Percentiles rank a stretch among this genome's conserved stretches.
Evolutionary conservation across 2,113 vertebrate genomes (phyloP).

Genomic region (Entelurus aequoreus): DNA sequence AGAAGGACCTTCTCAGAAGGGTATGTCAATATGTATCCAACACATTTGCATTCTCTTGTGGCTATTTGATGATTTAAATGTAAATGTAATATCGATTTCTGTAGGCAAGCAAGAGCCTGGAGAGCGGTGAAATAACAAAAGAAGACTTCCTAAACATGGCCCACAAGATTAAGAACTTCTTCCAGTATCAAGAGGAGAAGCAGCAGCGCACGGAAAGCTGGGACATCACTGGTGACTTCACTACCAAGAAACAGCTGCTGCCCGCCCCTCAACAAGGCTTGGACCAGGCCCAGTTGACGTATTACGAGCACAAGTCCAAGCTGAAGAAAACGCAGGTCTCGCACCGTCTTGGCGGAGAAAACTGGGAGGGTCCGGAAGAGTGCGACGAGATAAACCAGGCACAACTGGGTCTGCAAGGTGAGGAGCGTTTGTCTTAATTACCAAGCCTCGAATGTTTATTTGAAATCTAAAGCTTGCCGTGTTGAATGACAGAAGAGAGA

Average conservation of each 20-base stretch:
- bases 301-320: slow-evolving; percentile 93
- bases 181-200: slow-evolving; percentile 96
- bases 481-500: slow-evolving; percentile 34
- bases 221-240: slow-evolving; percentile 72
- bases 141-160: slow-evolving; percentile 92
- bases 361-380: slow-evolving; percentile 37
- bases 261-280: slow-evolving; percentile 24
- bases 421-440: background rate
- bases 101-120: slow-evolving; percentile 84
- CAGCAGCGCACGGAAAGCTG: slow-evolving; percentile 81
- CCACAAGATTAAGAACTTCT: slow-evolving; percentile 91
- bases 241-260: slow-evolving; percentile 78
- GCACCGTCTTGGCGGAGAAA: slow-evolving; percentile 14
- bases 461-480: background rate
- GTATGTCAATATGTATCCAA: slow-evolving; percentile 51
- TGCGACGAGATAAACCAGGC: background rate
- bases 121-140: slow-evolving; percentile 89
- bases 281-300: slow-evolving; percentile 83
- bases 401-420: slow-evolving; percentile 34
- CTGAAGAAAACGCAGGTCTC: slow-evolving; percentile 87
- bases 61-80: background rate
- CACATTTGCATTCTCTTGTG: background rate
- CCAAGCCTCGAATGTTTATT: background rate
- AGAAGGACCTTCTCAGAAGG: slow-evolving; percentile 91
- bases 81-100: background rate